These are phyloP conservation scores for Morpho achilles DNA, from an alignment of 2,888 invertebrate species.

Conservation along the genomic window DNA sequence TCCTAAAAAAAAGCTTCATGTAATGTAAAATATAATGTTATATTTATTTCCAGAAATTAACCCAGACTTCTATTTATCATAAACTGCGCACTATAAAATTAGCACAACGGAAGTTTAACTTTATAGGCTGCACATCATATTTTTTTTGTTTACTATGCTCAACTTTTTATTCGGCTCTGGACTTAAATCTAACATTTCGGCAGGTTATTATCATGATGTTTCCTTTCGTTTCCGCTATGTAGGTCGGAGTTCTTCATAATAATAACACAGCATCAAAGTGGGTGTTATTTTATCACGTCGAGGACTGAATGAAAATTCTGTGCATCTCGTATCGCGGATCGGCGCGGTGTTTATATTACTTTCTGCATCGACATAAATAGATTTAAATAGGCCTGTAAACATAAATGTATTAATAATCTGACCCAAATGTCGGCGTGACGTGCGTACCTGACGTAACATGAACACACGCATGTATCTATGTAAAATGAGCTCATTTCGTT, in stretches of 20 bases:
- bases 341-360: constrained; percentile 27
- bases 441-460: constrained; percentile 56
- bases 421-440: constrained; percentile 69
- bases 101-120: constrained; percentile 5
- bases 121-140: constrained; percentile 2
- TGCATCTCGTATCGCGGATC: constrained; percentile 20
- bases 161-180: constrained; percentile 1
- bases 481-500: constrained; percentile 42
- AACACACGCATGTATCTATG: constrained; percentile 39
- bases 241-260: constrained; percentile 14
- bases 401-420: constrained; percentile 60
- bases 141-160: constrained; percentile 6
- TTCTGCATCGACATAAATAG: constrained; percentile 45
- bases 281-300: constrained; percentile 15
- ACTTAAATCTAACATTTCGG: background rate
- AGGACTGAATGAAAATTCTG: constrained; percentile 28
- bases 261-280: constrained; percentile 21
- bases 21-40: too few species aligned
- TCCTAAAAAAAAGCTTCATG: too few species aligned
- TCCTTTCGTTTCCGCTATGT: constrained; percentile 13
- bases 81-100: too few species aligned
- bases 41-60: too few species aligned
- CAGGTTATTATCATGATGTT: background rate
- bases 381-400: constrained; percentile 62
- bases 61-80: too few species aligned